Conservation (phyloP, 2,888 invertebrate species). For the Sinelater perroti region DNA sequence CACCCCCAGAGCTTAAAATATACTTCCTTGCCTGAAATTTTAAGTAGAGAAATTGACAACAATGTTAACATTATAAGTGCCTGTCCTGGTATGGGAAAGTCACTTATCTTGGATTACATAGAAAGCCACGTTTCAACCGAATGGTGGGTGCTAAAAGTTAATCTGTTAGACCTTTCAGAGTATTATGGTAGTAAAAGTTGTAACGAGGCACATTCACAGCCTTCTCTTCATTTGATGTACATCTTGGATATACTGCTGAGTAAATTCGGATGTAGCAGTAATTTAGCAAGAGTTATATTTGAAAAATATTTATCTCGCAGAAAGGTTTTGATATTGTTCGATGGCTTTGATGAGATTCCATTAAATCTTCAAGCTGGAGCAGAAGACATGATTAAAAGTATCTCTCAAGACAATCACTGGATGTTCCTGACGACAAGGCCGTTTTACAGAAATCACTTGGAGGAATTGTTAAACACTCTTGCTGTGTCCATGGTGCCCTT, state of each 20-base stretch:
- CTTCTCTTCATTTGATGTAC: not conserved
- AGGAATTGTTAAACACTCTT: conserved; percentile 11
- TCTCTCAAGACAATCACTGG: not conserved
- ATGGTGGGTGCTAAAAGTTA: conserved; percentile 16
- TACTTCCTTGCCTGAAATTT: too few species aligned
- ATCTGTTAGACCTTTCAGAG: conserved; percentile 4
- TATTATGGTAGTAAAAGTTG: not conserved
- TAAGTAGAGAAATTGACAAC: not conserved
- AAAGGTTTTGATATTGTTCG: conserved; percentile 7
- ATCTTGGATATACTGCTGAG: not conserved
- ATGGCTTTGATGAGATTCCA: conserved; percentile 20
- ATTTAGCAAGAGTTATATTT: not conserved
- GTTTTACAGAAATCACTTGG: conserved; percentile 6
- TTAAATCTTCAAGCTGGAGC: not conserved
- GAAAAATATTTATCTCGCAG: conserved; percentile 1
- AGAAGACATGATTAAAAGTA: not conserved
- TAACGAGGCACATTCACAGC: not conserved
- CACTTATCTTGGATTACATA: conserved; percentile 8
- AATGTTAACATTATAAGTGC: conserved; percentile 9
- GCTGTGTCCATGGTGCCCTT: conserved; percentile 4
- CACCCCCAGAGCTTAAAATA: too few species aligned
- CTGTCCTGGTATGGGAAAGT: conserved; percentile 21
- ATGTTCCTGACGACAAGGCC: conserved; percentile 17
- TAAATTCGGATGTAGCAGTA: not conserved
- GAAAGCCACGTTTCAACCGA: not conserved